phyloP scores from a whole-genome alignment of 2,797 vertebrate genomes.

The Acrocephalus scirpaceus region DNA sequence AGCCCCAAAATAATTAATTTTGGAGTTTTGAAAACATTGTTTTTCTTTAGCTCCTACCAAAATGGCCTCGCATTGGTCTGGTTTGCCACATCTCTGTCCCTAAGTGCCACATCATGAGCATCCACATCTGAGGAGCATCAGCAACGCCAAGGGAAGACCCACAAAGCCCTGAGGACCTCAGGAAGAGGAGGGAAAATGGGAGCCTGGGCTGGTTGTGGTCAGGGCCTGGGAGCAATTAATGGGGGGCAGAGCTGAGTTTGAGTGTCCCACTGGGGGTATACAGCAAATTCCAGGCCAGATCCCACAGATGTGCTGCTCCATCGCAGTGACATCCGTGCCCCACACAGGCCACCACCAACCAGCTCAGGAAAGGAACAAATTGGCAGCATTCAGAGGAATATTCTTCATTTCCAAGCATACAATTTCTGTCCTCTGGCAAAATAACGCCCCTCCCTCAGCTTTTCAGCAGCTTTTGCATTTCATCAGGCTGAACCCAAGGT shows the following conservation, averaged over 20 bases:
- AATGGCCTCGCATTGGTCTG: not conserved
- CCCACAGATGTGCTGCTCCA: constrained; percentile 27
- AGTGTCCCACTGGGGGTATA: constrained; percentile 25
- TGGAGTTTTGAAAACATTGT: accelerated
- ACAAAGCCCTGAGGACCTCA: not conserved
- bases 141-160: not conserved
- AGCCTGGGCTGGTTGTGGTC: not conserved
- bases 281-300: constrained; percentile 50
- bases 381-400: constrained; percentile 65
- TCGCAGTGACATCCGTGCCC: not conserved
- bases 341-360: constrained; percentile 47
- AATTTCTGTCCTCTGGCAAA: constrained; percentile 57
- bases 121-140: not conserved
- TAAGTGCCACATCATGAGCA: not conserved
- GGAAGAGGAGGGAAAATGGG: not conserved
- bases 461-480: constrained; percentile 61
- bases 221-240: not conserved
- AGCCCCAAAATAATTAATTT: not conserved
- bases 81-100: not conserved
- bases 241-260: constrained; percentile 32
- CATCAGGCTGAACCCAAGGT: constrained; percentile 44
- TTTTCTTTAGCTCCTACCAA: not conserved
- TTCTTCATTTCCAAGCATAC: constrained; percentile 66
- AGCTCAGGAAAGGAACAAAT: constrained; percentile 66
- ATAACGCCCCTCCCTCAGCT: not conserved